Percentiles rank a stretch among this genome's conserved stretches.
Evolutionary conservation across 2,113 vertebrate species (phyloP).

Genomic region (Neomonachus schauinslandi): DNA sequence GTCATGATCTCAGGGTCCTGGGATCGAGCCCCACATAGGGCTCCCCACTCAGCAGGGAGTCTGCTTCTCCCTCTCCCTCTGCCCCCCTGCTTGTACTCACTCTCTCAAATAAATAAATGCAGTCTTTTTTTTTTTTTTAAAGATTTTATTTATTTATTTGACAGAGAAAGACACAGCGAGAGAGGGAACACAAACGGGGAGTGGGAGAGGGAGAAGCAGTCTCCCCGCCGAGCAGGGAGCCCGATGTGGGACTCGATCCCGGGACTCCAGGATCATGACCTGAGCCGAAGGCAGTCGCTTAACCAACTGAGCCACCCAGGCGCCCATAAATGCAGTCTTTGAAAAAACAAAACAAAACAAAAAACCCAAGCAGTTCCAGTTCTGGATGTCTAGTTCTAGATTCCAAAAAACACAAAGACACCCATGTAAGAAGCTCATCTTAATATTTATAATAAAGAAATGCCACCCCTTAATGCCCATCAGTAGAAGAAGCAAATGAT

Average conservation of each 20-base stretch:
- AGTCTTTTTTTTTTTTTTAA: too few species aligned
- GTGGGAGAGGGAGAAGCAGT: too few species aligned
- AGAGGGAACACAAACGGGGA: too few species aligned
- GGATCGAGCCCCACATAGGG: neutral
- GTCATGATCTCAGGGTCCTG: neutral
- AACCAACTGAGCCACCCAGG: too few species aligned
- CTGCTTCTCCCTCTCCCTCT: neutral
- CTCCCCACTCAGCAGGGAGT: neutral
- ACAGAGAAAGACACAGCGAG: too few species aligned
- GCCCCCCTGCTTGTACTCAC: neutral
- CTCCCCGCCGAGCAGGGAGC: too few species aligned
- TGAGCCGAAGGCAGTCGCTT: too few species aligned
- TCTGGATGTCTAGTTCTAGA: neutral
- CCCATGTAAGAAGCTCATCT: neutral
- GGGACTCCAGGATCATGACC: too few species aligned
- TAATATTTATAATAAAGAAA: neutral
- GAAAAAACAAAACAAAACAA: neutral
- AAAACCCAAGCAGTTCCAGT: neutral
- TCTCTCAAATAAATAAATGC: neutral
- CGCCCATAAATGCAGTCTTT: neutral
- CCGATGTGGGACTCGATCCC: too few species aligned
- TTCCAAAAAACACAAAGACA: neutral
- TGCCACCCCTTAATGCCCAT: neutral
- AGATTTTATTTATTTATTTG: too few species aligned
- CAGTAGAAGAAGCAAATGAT: neutral